These are phyloP conservation scores for Decapterus maruadsi DNA, from an alignment of 2,797 vertebrate species.

Conservation along the genomic window DNA sequence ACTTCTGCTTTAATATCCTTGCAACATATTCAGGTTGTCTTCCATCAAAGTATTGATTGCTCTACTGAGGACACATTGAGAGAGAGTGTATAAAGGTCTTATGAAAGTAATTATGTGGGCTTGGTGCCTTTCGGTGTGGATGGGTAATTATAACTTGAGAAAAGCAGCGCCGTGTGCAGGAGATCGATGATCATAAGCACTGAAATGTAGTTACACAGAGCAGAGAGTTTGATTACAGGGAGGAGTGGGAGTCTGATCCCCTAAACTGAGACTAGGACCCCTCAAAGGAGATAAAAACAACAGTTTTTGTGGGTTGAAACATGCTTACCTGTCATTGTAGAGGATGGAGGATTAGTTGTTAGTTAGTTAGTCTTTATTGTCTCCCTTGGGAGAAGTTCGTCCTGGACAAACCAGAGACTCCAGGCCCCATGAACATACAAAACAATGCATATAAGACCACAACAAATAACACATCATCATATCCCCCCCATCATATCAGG, in stretches of 20 bases:
- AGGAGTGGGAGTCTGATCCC: neutral
- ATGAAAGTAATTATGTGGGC: constrained; percentile 30
- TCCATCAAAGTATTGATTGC: constrained; percentile 38
- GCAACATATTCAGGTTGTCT: constrained; percentile 29
- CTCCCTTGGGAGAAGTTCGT: too few relatives aligned
- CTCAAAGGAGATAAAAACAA: neutral
- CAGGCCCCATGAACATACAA: too few relatives aligned
- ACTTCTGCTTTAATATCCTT: constrained; percentile 19
- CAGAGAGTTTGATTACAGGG: neutral
- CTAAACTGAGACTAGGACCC: too few relatives aligned
- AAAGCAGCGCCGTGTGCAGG: constrained; percentile 10
- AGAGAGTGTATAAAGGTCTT: constrained; percentile 33
- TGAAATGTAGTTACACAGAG: constrained; percentile 23
- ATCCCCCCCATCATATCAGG: too few relatives aligned
- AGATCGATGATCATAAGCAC: constrained; percentile 49
- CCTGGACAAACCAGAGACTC: too few relatives aligned
- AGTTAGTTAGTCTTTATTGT: too few relatives aligned
- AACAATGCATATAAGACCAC: too few relatives aligned
- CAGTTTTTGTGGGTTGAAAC: too few relatives aligned
- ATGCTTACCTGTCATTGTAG: too few relatives aligned
- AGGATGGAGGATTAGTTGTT: too few relatives aligned
- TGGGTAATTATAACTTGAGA: constrained; percentile 38
- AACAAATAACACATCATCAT: too few relatives aligned
- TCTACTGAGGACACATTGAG: constrained; percentile 22
- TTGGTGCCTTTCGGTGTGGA: constrained; percentile 15